These are phyloP conservation scores for Fundulus diaphanus DNA, from an alignment of 2,797 vertebrate genomes.

Conservation along the genomic window DNA sequence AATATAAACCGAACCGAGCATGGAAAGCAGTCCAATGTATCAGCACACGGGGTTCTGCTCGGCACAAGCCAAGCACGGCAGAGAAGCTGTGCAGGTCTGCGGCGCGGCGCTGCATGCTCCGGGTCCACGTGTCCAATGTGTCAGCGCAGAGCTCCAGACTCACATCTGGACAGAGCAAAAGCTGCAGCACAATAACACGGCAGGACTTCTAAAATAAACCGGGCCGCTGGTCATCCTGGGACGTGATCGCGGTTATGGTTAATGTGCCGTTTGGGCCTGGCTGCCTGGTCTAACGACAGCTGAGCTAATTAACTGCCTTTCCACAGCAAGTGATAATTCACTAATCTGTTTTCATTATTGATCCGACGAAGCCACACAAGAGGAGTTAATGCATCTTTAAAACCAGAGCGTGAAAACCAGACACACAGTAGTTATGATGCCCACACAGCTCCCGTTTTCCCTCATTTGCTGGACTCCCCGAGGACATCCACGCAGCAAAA, in stretches of 20 bases:
- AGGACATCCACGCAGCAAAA: neutral
- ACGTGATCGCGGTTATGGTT: neutral
- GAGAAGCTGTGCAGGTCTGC: neutral
- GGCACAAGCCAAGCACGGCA: neutral
- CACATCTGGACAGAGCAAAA: neutral
- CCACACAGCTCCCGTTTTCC: neutral
- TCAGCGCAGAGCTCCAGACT: neutral
- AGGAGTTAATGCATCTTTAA: neutral
- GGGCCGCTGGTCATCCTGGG: neutral
- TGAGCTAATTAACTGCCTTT: neutral
- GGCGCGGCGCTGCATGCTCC: neutral
- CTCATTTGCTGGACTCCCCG: neutral
- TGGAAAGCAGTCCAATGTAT: no score
- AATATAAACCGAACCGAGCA: slow-evolving; percentile 1
- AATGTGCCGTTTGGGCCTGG: neutral
- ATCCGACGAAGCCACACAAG: neutral
- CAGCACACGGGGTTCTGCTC: neutral
- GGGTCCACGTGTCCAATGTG: neutral
- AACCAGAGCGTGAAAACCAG: neutral
- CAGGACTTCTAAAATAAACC: neutral
- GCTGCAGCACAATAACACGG: neutral
- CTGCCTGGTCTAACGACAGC: neutral
- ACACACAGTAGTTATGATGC: neutral
- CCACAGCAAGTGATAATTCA: neutral
- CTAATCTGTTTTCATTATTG: neutral